Base-by-base conservation (phyloP, 2,888 invertebrate species). In the Acanthosepion pharaonis region DNA sequence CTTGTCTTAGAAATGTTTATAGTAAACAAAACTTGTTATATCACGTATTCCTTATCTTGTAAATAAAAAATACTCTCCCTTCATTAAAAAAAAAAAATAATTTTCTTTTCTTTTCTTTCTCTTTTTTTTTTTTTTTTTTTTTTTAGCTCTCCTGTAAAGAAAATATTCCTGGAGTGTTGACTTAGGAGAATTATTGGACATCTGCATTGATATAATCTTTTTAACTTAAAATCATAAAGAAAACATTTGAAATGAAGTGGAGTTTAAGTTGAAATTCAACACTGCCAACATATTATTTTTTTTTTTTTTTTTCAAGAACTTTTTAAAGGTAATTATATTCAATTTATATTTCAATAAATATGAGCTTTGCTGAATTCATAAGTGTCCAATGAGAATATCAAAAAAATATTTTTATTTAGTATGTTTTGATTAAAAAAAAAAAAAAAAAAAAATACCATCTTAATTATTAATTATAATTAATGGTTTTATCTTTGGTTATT, bases 81-180 rank as follows among this genome's bases (percentile, higher is more conserved):
- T 78, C 33, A 9, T n/a, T 78, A 8, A 42, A 42, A 42, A 42
- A n/a, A n/a, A 42, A 42, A 42, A 42, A 42, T 42, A 42, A 42
- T 42, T 42, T 42, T 42, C 42, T 42, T 42, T 42, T 42, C 42
- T 42, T 3, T 42, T 2, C n/a, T n/a, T n/a, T n/a, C n/a, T n/a
- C n/a, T 42, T 1, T 78, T 1, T 78, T n/a, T 78, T 78, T 78
- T 9, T 42, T 2, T 42, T 1, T 78, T 1, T 78, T n/a, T 78
- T 78, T 78, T 9, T n/a, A 78, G n/a, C 78, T 78, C n/a, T 78
- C 78, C n/a, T 78, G 78, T n/a, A 78, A 78, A 78, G n/a, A 78
- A 78, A 11, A 78, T 33, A 3, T 33, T 78, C 1, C 5, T 42
- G 42, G 42, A 15, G 9, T n/a, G n/a, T 78, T 78, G 78, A 78